Base-by-base conservation (phyloP, 2,888 invertebrate species). In the Lepidocyrtoides sp. region DNA sequence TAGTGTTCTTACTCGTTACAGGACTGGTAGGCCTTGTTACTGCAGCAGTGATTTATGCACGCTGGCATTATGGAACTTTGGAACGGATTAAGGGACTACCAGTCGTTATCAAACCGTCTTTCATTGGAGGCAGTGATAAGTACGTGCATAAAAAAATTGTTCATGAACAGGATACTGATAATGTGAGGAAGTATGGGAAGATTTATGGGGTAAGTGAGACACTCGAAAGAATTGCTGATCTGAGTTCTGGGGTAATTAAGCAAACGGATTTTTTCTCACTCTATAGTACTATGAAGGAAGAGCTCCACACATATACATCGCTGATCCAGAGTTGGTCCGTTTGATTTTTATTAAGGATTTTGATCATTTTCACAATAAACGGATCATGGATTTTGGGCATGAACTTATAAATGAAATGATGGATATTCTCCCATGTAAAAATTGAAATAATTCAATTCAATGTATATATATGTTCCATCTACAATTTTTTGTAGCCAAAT, bases 271-370 rank as follows among this genome's bases (percentile, higher is more conserved):
- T 17, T 41, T 41, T 72, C 2, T 72, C 2, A 5, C 3, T 36
- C 20, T 3, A 23, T 20, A 75, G 92, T 89, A 26, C 7, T 93
- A 92, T 51, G 93, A 92, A 82, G 93, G 93, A 0, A 60, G 93
- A 51, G 63, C 0, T 2, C 91, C 93, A 0, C 91, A 91, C 14
- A 75, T 93, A 41, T 93, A 79, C 54, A 84, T 92, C n/a, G 72
- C 91, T 0, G 92, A 91, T 66, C 84, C 91, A 0, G 91, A 93
- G 20, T 4, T 93, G 17, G 41, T 93, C 17, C 72, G 91, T 0
- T 79, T 83, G 4, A 91, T 92, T 26, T 91, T 93, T 17, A 83
- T 93, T 26, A 93, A 93, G 51, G 92, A 93, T 51, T 93, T 93
- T 66, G 93, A 92, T 41, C 90, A 93, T 54, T 93, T 93, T 48